Conservation (phyloP, 2,888 invertebrate genomes). For the Eurytoma californica region DNA sequence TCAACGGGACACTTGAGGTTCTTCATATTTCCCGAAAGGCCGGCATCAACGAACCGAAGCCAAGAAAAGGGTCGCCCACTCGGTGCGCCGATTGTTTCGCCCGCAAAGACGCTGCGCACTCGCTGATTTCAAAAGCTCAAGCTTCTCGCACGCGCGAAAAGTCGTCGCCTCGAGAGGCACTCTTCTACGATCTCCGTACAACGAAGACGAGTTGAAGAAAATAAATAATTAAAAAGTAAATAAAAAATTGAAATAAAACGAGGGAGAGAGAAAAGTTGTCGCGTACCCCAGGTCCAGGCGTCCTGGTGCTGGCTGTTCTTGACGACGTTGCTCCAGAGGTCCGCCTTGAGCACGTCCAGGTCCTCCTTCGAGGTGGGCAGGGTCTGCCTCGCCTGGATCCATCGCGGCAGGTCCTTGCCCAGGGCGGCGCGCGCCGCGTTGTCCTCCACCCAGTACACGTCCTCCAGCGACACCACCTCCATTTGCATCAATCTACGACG, state of each 20-base stretch:
- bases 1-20: no score
- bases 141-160: no score
- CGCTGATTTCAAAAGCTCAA: no score
- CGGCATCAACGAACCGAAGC: no score
- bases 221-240: conserved; percentile 5
- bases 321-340: conserved; percentile 90
- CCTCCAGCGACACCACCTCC: conserved; percentile 90
- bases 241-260: neutral
- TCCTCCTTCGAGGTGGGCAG: conserved; percentile 89
- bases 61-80: no score
- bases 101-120: no score
- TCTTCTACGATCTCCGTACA: no score
- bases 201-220: no score
- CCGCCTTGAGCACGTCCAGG: conserved; percentile 86
- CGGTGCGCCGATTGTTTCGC: no score
- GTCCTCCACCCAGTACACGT: conserved; percentile 93
- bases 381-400: conserved; percentile 88
- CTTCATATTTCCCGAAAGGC: no score
- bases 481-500: conserved; percentile 82
- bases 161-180: no score
- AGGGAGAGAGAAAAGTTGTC: neutral
- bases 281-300: conserved; percentile 90
- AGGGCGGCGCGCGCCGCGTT: conserved; percentile 85
- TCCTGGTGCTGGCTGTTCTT: conserved; percentile 91
- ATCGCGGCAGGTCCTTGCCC: conserved; percentile 86